phyloP scores from a whole-genome alignment of 1,140 invertebrate species.

The Schlechtendalia chinensis region DNA sequence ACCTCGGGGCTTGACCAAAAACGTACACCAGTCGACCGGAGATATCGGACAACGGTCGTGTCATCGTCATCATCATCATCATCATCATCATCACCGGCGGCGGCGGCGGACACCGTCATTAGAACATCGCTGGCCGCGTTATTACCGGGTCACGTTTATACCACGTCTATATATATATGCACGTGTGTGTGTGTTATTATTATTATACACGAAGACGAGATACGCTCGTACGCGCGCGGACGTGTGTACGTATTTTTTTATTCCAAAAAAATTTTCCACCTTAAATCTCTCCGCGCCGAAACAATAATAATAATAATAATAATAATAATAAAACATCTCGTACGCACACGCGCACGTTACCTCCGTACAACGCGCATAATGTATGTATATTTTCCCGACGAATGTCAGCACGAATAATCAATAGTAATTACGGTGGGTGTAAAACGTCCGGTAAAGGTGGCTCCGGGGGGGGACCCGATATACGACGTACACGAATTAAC shows the following conservation, averaged over 20 bases:
- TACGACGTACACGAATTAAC: slow-evolving; percentile 15
- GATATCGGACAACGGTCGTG: slow-evolving; percentile 20
- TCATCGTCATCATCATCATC: no score
- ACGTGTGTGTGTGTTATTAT: not conserved
- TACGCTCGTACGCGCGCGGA: no score
- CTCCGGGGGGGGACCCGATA: not conserved
- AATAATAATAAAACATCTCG: slow-evolving; percentile 1
- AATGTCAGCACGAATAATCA: slow-evolving; percentile 35
- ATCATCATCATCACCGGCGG: no score
- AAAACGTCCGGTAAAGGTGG: slow-evolving; percentile 11
- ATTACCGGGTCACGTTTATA: slow-evolving; percentile 41
- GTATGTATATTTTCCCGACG: no score
- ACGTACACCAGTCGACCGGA: not conserved
- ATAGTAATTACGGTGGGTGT: slow-evolving; percentile 40
- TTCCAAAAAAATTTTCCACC: slow-evolving; percentile 1
- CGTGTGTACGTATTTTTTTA: not conserved
- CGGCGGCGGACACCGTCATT: slow-evolving; percentile 32
- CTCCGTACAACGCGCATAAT: not conserved
- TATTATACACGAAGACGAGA: no score
- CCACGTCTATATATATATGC: not conserved
- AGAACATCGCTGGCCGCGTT: slow-evolving; percentile 35
- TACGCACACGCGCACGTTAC: not conserved
- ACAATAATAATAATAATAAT: slow-evolving; percentile 21
- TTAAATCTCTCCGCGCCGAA: slow-evolving; percentile 4
- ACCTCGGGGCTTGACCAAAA: no score